Conservation (phyloP, 2,888 invertebrate genomes). For the Patella depressa region DNA sequence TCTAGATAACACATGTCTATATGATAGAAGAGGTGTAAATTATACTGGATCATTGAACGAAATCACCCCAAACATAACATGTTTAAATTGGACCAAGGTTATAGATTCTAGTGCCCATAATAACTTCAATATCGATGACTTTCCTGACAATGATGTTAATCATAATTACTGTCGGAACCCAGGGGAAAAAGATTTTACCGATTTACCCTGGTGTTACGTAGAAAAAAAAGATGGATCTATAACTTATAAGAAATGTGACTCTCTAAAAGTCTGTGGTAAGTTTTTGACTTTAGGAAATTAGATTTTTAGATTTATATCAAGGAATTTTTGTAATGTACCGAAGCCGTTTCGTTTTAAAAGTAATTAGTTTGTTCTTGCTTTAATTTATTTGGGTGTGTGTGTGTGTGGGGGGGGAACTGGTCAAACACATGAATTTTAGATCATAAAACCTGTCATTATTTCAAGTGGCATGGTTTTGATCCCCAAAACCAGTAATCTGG, state of each 20-base stretch:
- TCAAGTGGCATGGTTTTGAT: too few relatives aligned
- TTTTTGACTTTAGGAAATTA: not conserved
- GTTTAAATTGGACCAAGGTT: constrained; percentile 29
- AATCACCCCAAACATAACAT: constrained; percentile 21
- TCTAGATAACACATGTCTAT: constrained; percentile 38
- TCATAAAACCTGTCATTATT: too few relatives aligned
- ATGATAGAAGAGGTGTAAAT: constrained; percentile 34
- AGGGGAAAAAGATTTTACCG: constrained; percentile 24
- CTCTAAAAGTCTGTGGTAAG: constrained; percentile 31
- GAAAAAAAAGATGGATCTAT: not conserved
- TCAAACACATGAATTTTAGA: too few relatives aligned
- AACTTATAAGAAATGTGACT: constrained; percentile 2
- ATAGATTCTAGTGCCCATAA: not conserved
- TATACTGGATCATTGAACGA: constrained; percentile 35
- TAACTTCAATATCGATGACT: constrained; percentile 30
- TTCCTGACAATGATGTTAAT: constrained; percentile 41
- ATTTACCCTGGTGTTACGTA: constrained; percentile 42
- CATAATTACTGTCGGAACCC: constrained; percentile 48
- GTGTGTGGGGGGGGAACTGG: too few relatives aligned
- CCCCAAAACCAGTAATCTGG: too few relatives aligned
- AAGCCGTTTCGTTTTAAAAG: not conserved
- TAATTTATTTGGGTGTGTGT: too few relatives aligned
- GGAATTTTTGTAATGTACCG: not conserved
- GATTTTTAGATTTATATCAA: not conserved
- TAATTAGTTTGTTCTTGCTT: too few relatives aligned